Conservation (phyloP, 2,888 invertebrate species). For the Odontocerum albicorne region DNA sequence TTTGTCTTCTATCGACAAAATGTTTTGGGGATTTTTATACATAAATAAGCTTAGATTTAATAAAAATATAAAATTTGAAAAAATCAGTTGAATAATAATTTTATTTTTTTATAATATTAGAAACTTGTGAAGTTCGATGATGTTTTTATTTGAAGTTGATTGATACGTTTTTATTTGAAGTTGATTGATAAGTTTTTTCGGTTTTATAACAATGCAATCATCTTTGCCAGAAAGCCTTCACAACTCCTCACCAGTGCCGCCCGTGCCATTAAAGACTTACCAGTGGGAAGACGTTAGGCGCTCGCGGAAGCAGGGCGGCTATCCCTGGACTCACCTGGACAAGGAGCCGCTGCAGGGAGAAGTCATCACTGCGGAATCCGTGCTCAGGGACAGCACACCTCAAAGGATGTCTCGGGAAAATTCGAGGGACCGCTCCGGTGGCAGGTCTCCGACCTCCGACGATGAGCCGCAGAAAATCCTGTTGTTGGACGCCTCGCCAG, state of each 20-base stretch:
- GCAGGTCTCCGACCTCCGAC: conserved; percentile 41
- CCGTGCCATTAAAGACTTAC: conserved; percentile 75
- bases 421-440: conserved; percentile 55
- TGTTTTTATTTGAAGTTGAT: too few relatives aligned
- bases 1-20: too few relatives aligned
- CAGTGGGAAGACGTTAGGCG: conserved; percentile 79
- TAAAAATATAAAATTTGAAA: too few relatives aligned
- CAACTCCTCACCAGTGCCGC: conserved; percentile 66
- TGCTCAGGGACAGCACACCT: conserved; percentile 53
- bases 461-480: conserved; percentile 50
- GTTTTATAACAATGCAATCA: conserved; percentile 36
- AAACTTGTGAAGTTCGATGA: too few relatives aligned
- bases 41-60: too few relatives aligned
- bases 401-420: conserved; percentile 46
- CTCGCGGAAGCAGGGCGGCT: conserved; percentile 70
- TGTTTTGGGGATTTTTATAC: too few relatives aligned
- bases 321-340: conserved; percentile 79
- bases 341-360: conserved; percentile 62
- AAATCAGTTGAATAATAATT: too few relatives aligned
- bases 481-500: conserved; percentile 55
- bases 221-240: conserved; percentile 57
- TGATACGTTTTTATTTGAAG: too few relatives aligned
- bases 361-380: conserved; percentile 55
- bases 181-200: too few relatives aligned
- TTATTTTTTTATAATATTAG: too few relatives aligned